Base-by-base conservation (phyloP, 2,888 invertebrate genomes). In the Nomada fucata region DNA sequence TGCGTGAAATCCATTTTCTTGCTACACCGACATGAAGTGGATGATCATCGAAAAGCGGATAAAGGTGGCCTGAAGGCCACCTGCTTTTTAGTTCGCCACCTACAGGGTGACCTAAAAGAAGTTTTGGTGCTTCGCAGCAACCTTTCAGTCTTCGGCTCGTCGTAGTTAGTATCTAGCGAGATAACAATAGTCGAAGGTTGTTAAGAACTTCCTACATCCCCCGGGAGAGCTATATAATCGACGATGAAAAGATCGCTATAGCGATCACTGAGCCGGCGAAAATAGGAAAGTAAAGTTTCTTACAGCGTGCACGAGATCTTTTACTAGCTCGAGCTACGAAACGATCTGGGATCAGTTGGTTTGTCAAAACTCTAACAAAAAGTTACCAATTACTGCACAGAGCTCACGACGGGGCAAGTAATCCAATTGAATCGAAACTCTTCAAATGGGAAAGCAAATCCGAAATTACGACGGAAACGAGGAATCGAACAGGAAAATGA, bases 11-110 rank as follows among this genome's bases (percentile, higher is more conserved):
- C 10, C 10, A 18, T 53, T 42, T 44, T 26, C 4, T 13, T 23
- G 55, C 29, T 15, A 20, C 26, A 2, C 47, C 47, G 47, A 47
- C 15, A 20, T 18, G 50, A 44, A 55, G 11, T 52, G 59, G 65
- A 65, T 55, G 50, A 68, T 71, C 63, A 23, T 65, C 55, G 23
- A 68, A 68, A 81, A 70, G 52, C 29, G 82, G 59, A 80, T 59
- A 61, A 71, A 78, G 53, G 13, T 50, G 18, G 29, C 50, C 67
- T 26, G 74, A 68, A 68, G 61, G 73, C 82, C 83, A 83, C 82
- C 83, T 83, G 83, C 71, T 82, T 83, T 71, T 74, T 42, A 63
- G 53, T 50, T 26, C 52, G 1, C 18, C 60, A 23, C 10, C 11
- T 69, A 83, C 50, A 50, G 69, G 74, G 69, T 63, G 74, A 50